phyloP scores from a whole-genome alignment of 2,888 invertebrate genomes.

The Capitulum mitella region DNA sequence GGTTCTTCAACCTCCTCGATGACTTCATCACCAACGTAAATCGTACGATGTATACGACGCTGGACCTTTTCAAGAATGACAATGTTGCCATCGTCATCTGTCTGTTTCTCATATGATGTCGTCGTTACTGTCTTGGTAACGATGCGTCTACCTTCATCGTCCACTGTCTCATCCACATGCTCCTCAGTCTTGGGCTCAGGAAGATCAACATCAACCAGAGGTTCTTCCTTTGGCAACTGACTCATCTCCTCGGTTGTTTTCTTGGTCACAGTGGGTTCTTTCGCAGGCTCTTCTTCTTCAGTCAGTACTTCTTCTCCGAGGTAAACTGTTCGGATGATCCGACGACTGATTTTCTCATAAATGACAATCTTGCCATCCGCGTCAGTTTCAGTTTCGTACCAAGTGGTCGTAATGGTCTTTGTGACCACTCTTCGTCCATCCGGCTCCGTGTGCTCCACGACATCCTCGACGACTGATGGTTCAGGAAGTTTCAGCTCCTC shows the following conservation, averaged over 20 bases:
- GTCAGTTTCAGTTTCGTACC: neutral
- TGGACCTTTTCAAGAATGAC: neutral
- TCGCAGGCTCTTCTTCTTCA: neutral
- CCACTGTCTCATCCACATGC: neutral
- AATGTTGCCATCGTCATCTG: neutral
- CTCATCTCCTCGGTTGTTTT: too few species aligned
- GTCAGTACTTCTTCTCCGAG: neutral
- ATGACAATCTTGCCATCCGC: neutral
- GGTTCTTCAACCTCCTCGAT: neutral
- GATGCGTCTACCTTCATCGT: neutral
- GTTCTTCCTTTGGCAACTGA: too few species aligned
- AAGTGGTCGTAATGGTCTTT: neutral
- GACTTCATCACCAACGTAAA: neutral
- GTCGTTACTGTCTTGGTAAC: neutral
- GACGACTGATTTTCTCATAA: neutral
- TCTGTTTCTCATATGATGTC: neutral
- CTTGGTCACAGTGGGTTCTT: neutral
- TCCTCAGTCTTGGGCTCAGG: neutral
- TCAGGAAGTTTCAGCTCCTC: neutral
- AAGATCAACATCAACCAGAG: neutral
- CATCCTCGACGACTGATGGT: neutral
- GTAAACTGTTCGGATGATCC: neutral
- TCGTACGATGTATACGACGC: neutral
- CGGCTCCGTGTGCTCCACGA: neutral
- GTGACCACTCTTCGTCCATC: neutral